Conservation (phyloP, 2,888 invertebrate species). For the Caenorhabditis auriculariae region DNA sequence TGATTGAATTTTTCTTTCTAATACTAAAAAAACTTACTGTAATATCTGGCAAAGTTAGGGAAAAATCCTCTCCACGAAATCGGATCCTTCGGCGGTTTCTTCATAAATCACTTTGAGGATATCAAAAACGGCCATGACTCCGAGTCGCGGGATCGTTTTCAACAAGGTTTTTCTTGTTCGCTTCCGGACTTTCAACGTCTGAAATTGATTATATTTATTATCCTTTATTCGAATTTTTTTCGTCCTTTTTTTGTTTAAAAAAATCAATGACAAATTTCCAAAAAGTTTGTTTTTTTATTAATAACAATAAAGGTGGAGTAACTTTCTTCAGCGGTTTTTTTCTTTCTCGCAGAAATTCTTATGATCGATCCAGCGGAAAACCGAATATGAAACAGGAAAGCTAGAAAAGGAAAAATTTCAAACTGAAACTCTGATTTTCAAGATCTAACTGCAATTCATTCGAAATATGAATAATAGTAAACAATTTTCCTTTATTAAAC, state of each 20-base stretch:
- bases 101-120: slow-evolving; percentile 15
- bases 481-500: too few relatives aligned
- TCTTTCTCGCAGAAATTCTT: too few relatives aligned
- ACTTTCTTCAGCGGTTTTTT: too few relatives aligned
- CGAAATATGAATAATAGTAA: too few relatives aligned
- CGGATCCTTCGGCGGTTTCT: slow-evolving; percentile 1
- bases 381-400: too few relatives aligned
- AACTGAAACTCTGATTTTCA: too few relatives aligned
- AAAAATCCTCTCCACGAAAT: slow-evolving; percentile 14
- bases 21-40: slow-evolving; percentile 8
- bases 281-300: too few relatives aligned
- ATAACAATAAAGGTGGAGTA: too few relatives aligned
- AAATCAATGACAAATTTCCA: too few relatives aligned
- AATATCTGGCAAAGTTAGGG: slow-evolving; percentile 14
- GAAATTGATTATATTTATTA: background rate
- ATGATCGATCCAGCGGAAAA: too few relatives aligned
- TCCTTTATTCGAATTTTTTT: background rate
- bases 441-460: too few relatives aligned
- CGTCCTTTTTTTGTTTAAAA: slow-evolving; percentile 1
- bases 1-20: background rate
- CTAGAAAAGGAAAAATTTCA: too few relatives aligned
- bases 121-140: slow-evolving; percentile 13
- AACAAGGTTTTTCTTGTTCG: slow-evolving; percentile 7
- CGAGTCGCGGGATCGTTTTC: slow-evolving; percentile 22
- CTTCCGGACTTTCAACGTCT: background rate